These are phyloP conservation scores for Nanorana parkeri DNA, from an alignment of 2,113 vertebrate genomes.

Conservation along the genomic window DNA sequence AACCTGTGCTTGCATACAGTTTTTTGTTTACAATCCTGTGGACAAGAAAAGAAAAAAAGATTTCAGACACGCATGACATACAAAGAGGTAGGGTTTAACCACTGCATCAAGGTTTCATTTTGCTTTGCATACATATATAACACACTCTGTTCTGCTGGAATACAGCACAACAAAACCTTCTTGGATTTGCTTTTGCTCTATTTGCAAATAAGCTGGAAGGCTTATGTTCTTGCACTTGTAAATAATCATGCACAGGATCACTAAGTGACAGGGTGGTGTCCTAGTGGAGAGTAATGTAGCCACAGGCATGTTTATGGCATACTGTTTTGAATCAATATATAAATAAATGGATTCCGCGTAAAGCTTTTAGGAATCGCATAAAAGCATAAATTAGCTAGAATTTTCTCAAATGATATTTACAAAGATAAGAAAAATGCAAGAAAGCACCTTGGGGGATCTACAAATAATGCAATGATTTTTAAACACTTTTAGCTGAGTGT, in stretches of 20 bases:
- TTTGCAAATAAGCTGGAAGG: neutral
- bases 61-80: too few relatives aligned
- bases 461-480: conserved; percentile 12
- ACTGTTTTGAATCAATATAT: conserved; percentile 13
- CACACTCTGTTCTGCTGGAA: too few relatives aligned
- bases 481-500: neutral
- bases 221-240: conserved; percentile 22
- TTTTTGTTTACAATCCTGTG: too few relatives aligned
- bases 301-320: conserved; percentile 10
- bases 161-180: neutral
- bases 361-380: conserved; percentile 14
- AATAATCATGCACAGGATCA: conserved; percentile 18
- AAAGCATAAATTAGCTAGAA: neutral
- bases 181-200: conserved; percentile 32
- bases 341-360: conserved; percentile 12
- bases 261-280: conserved; percentile 43
- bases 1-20: too few relatives aligned
- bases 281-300: conserved; percentile 25
- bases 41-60: too few relatives aligned
- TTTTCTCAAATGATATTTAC: conserved; percentile 4
- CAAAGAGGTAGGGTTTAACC: too few relatives aligned
- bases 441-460: neutral
- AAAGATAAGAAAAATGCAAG: neutral
- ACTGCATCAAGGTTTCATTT: too few relatives aligned
- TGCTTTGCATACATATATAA: too few relatives aligned